Evolutionary conservation across 2,797 vertebrate species (phyloP).

Genomic region (Sus cebifrons): DNA sequence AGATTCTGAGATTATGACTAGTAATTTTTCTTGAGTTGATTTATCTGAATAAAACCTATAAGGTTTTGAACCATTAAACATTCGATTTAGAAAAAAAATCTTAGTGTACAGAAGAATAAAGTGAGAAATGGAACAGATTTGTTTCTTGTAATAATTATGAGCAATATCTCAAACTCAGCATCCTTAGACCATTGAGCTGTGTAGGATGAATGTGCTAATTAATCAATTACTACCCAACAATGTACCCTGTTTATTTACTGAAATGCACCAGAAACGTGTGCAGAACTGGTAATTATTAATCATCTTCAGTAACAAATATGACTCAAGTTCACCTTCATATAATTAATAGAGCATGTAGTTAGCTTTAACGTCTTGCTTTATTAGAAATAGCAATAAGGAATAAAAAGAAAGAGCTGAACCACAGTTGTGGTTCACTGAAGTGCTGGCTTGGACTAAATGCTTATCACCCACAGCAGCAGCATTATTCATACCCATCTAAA

Average conservation of each 20-base stretch:
- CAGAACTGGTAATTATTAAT: slow-evolving; percentile 90
- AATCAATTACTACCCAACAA: slow-evolving; percentile 89
- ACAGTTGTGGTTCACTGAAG: background rate
- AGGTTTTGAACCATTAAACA: slow-evolving; percentile 83
- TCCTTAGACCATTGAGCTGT: slow-evolving; percentile 86
- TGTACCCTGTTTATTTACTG: slow-evolving; percentile 88
- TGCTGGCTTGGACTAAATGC: background rate
- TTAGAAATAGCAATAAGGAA: slow-evolving; percentile 62
- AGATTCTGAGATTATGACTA: slow-evolving; percentile 65
- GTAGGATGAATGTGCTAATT: slow-evolving; percentile 88
- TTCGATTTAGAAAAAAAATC: slow-evolving; percentile 36
- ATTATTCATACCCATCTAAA: background rate
- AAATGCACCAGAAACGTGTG: slow-evolving; percentile 80
- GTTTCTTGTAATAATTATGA: slow-evolving; percentile 86
- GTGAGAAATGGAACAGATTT: slow-evolving; percentile 79
- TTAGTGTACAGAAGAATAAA: slow-evolving; percentile 73
- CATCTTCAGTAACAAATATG: slow-evolving; percentile 88
- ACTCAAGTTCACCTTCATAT: slow-evolving; percentile 88
- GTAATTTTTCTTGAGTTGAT: slow-evolving; percentile 62
- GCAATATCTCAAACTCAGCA: slow-evolving; percentile 88
- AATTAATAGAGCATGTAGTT: slow-evolving; percentile 89
- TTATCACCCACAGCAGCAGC: background rate
- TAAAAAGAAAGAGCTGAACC: slow-evolving; percentile 16
- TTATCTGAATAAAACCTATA: slow-evolving; percentile 84
- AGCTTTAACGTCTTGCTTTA: slow-evolving; percentile 83